A percentile compares a stretch with the other conserved stretches of the same genome.
Evolutionary conservation across 2,888 invertebrate genomes (phyloP).

Genomic region (Ctenicera cuprea): DNA sequence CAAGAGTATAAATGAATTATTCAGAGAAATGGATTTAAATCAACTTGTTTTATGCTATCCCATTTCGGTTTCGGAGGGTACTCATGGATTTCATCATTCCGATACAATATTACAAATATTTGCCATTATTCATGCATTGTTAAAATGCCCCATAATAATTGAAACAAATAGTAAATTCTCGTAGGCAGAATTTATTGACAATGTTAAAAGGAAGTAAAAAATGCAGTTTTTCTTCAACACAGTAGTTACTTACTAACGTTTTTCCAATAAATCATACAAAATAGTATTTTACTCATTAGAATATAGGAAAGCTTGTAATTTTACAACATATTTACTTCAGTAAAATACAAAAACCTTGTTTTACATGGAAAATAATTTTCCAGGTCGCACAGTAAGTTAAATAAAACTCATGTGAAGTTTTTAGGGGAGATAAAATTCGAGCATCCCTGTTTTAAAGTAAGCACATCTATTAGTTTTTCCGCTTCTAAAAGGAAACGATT

Average conservation of each 20-base stretch:
- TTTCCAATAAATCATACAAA: no score
- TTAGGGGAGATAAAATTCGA: constrained; percentile 39
- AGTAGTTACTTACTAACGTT: no score
- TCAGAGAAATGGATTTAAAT: constrained; percentile 11
- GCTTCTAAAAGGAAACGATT: constrained; percentile 43
- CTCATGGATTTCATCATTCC: constrained; percentile 10
- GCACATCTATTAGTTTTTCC: constrained; percentile 44
- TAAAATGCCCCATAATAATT: constrained; percentile 16
- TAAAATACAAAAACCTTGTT: neutral
- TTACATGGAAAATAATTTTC: constrained; percentile 22
- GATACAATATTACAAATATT: constrained; percentile 20
- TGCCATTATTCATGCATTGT: constrained; percentile 15
- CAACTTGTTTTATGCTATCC: constrained; percentile 7
- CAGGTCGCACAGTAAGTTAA: constrained; percentile 28
- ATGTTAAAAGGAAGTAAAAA: no score
- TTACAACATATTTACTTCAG: neutral
- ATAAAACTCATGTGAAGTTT: constrained; percentile 34
- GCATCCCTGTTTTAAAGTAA: constrained; percentile 37
- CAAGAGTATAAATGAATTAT: constrained; percentile 21
- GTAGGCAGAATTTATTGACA: neutral
- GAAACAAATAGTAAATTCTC: neutral
- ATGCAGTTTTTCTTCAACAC: no score
- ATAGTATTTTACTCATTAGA: no score
- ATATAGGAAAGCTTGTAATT: no score
- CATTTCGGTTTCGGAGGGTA: constrained; percentile 8